A percentile compares a stretch with the other conserved stretches of the same genome.
These are phyloP conservation scores for Palythoa grandiflora DNA, from an alignment of 92 coral and sea anemone genomes.

Conservation along the genomic window DNA sequence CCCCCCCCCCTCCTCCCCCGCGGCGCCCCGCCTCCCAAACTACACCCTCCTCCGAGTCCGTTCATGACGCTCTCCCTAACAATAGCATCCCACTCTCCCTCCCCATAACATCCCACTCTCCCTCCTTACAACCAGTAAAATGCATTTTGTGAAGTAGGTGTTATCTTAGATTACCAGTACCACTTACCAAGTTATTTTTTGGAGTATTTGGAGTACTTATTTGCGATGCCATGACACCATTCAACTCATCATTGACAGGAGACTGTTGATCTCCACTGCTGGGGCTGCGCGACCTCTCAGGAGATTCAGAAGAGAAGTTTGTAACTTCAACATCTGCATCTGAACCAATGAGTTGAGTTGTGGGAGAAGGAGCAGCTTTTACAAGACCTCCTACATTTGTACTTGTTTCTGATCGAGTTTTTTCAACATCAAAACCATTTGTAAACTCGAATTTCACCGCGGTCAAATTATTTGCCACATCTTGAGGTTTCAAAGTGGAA, in stretches of 20 bases:
- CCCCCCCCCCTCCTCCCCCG: too few species aligned
- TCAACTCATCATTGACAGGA: neutral
- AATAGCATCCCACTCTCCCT: too few species aligned
- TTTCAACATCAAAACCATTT: conserved; percentile 22
- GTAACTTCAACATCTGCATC: conserved; percentile 3
- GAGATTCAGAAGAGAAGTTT: neutral
- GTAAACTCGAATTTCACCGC: neutral
- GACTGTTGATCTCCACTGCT: neutral
- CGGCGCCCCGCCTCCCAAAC: too few species aligned
- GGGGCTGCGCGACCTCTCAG: neutral
- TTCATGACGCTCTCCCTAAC: too few species aligned
- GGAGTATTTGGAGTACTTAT: neutral
- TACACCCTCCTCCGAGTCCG: too few species aligned
- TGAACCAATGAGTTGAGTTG: conserved; percentile 21
- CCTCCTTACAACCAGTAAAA: neutral
- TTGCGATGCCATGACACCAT: neutral
- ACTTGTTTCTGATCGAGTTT: neutral
- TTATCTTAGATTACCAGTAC: neutral
- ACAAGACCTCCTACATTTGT: conserved; percentile 77
- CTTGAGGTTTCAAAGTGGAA: neutral
- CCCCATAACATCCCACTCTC: too few species aligned
- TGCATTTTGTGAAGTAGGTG: neutral
- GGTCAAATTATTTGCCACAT: neutral
- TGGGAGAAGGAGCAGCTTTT: conserved; percentile 85
- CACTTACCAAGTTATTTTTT: conserved; percentile 15